A percentile compares a stretch with the other conserved stretches of the same genome.
Evolutionary conservation across 2,797 vertebrate species (phyloP).

Genomic region (Todus mexicanus): DNA sequence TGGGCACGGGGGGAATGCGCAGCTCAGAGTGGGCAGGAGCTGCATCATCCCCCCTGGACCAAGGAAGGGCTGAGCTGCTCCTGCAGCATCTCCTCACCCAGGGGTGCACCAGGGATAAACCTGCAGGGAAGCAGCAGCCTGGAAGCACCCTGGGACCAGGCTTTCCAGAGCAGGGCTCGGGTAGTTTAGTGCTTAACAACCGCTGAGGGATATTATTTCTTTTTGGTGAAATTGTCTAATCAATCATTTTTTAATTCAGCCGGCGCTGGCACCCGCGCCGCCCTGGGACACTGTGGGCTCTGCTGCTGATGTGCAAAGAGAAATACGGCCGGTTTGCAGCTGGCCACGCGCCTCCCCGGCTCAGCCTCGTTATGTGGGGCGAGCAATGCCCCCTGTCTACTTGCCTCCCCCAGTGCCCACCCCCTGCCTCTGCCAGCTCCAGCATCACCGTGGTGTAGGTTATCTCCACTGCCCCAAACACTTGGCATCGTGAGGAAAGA

Average conservation of each 20-base stretch:
- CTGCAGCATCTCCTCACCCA: not conserved
- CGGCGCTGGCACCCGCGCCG: not conserved
- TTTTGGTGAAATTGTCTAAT: constrained; percentile 37
- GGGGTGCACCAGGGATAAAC: not conserved
- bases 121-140: not conserved
- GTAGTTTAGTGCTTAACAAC: constrained; percentile 20
- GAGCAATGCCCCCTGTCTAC: accelerated
- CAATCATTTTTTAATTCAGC: constrained; percentile 59
- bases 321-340: not conserved
- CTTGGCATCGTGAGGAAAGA: accelerated
- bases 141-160: not conserved
- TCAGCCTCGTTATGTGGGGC: not conserved
- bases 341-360: not conserved
- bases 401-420: not conserved
- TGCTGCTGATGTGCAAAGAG: not conserved
- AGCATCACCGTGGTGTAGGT: accelerated
- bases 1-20: not conserved
- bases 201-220: not conserved
- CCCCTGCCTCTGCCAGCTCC: not conserved
- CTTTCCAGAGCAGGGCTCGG: not conserved
- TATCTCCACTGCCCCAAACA: not conserved
- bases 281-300: not conserved
- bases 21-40: not conserved
- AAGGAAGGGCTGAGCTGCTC: not conserved
- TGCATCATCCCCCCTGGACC: not conserved